Evolutionary conservation across 2,888 invertebrate species (phyloP), one percentile per base, ranked within the genome.

Genomic region (Drosophila maculinotata): DNA sequence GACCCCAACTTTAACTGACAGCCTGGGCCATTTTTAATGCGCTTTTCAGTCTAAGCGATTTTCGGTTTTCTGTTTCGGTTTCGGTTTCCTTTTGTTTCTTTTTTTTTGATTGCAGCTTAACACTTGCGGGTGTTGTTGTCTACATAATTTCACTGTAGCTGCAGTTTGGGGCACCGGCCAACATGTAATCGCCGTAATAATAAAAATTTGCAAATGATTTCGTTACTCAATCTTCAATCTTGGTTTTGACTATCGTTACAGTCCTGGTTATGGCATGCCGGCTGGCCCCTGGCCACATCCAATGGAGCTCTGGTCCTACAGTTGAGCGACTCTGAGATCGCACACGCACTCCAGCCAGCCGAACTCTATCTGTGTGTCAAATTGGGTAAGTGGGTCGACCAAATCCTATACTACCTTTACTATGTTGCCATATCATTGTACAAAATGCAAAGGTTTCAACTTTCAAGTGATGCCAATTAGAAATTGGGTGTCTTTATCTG

Each of bases 221-320:
- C 77, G 82, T 83, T 87, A 83, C 85, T 79, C 86, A 84, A 87
- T 84, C 83, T 77, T 38, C 71, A 71, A 77, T 77, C 73, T 51
- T 14, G 6, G 15, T 17, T 59, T 35, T 64, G 48, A 47, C 70
- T 66, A 71, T 69, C 64, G 66, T 82, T 93, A 35, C 93, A 94
- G 94, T 92, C 92, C 90, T 92, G 93, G 87, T 90, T 92, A 73
- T 92, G 93, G 83, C 93, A 93, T 76, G 90, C 92, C 88, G 95
- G 94, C 90, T 95, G 95, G 95, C 95, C 95, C 65, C 91, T 95
- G 90, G 93, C 94, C 89, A 92, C 94, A 86, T 93, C 93, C 79
- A 84, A 89, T 74, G 93, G 93, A 87, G 94, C 94, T 79, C 91
- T 95, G 88, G 92, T 94, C 81, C 91, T 94, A 79, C 94, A 94